Percentiles rank a stretch among this genome's conserved stretches.
phyloP scores from a whole-genome alignment of 2,797 vertebrate species.

The Darevskia nairensis region DNA sequence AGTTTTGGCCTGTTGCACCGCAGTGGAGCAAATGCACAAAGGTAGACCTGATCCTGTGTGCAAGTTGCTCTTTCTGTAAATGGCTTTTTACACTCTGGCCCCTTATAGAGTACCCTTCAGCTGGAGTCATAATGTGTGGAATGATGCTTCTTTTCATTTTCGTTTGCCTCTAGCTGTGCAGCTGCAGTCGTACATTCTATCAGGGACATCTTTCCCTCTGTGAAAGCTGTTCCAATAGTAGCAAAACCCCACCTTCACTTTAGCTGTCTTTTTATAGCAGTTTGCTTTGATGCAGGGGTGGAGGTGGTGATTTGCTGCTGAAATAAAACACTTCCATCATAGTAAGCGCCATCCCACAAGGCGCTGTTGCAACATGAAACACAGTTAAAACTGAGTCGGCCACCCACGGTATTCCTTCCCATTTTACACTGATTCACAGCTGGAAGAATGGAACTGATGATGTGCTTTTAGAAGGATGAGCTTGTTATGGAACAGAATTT shows the following conservation, averaged over 20 bases:
- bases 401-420: slow-evolving; percentile 52
- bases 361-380: slow-evolving; percentile 66
- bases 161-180: not conserved
- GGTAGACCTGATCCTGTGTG: not conserved
- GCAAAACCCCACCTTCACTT: too few species aligned
- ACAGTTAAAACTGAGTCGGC: slow-evolving; percentile 61
- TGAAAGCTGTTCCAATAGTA: slow-evolving; percentile 6
- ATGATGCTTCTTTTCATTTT: not conserved
- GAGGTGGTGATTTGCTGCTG: slow-evolving; percentile 47
- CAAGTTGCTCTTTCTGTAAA: not conserved
- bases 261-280: not conserved
- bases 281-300: slow-evolving; percentile 56
- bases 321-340: slow-evolving; percentile 71
- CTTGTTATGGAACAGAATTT: slow-evolving; percentile 2
- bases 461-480: not conserved
- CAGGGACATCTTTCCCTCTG: slow-evolving; percentile 21
- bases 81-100: not conserved
- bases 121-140: not conserved
- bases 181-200: not conserved
- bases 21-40: not conserved
- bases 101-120: not conserved
- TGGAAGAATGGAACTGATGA: not conserved
- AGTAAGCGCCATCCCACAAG: slow-evolving; percentile 61
- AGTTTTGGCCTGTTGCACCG: not conserved
- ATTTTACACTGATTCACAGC: slow-evolving; percentile 51